A percentile compares a stretch with the other conserved stretches of the same genome.
These are phyloP conservation scores for Columba janthina DNA, from an alignment of 2,113 vertebrate species.

Conservation along the genomic window DNA sequence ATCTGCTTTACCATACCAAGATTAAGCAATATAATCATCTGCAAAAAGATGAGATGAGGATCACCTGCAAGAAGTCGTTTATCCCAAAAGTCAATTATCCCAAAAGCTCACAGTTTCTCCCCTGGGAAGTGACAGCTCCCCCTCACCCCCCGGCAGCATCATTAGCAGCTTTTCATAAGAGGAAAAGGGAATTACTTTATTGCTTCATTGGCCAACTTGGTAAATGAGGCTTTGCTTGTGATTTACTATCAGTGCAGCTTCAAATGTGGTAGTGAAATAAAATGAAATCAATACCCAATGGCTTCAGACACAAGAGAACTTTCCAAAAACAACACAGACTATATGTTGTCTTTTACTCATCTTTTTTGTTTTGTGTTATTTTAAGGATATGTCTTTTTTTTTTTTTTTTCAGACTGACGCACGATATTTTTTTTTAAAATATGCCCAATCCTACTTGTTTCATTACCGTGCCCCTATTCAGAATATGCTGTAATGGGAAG, in stretches of 20 bases:
- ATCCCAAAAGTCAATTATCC: background rate
- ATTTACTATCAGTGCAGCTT: slow-evolving; percentile 30
- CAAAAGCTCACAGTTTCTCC: background rate
- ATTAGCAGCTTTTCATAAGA: background rate
- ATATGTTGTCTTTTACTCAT: background rate
- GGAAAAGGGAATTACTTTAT: background rate
- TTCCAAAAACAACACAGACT: background rate
- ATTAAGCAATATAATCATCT: background rate
- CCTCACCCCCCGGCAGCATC: background rate
- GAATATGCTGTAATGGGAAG: background rate
- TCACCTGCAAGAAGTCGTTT: background rate
- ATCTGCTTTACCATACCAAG: background rate
- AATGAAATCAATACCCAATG: background rate
- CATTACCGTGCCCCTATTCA: background rate
- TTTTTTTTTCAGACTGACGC: background rate
- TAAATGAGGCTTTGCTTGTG: background rate
- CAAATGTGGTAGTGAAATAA: slow-evolving; percentile 33
- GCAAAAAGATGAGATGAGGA: background rate
- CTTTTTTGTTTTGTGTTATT: background rate
- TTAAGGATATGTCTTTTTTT: background rate
- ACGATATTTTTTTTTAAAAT: background rate
- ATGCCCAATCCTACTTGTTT: background rate
- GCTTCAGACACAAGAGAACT: background rate
- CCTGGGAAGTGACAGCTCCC: background rate
- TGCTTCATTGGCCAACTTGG: background rate